These are phyloP conservation scores for Huso huso DNA, from an alignment of 2,797 vertebrate genomes.

Conservation along the genomic window DNA sequence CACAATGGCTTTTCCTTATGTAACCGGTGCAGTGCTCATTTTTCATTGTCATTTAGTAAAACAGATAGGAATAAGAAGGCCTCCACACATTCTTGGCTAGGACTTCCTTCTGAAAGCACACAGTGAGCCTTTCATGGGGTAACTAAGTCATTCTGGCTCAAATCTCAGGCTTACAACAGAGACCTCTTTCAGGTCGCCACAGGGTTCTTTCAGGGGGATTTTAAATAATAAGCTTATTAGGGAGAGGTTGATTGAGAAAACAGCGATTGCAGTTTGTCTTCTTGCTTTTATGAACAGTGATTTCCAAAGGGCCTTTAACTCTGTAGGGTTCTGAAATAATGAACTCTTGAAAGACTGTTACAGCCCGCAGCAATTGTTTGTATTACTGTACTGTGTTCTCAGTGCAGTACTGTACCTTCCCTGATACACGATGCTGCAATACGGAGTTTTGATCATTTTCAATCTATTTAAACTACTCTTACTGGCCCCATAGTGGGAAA, in stretches of 20 bases:
- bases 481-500: too few relatives aligned
- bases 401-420: too few relatives aligned
- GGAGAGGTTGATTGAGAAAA: background rate
- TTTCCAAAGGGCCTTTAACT: too few relatives aligned
- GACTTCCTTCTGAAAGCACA: background rate
- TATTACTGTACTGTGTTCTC: too few relatives aligned
- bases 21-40: too few relatives aligned
- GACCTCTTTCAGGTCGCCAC: background rate
- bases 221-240: background rate
- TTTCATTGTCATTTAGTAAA: background rate
- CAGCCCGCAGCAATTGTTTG: too few relatives aligned
- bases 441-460: too few relatives aligned
- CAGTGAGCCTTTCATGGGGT: conserved; percentile 4
- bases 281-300: background rate
- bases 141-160: background rate
- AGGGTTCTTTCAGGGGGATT: background rate
- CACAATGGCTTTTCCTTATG: too few relatives aligned
- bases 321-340: too few relatives aligned
- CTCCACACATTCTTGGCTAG: conserved; percentile 1
- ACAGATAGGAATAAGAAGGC: background rate
- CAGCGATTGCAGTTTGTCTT: background rate
- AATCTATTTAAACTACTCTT: too few relatives aligned
- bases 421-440: too few relatives aligned
- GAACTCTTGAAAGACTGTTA: too few relatives aligned
- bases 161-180: background rate